Conservation (phyloP, 2,797 vertebrate genomes). For the Neomorphus geoffroyi region DNA sequence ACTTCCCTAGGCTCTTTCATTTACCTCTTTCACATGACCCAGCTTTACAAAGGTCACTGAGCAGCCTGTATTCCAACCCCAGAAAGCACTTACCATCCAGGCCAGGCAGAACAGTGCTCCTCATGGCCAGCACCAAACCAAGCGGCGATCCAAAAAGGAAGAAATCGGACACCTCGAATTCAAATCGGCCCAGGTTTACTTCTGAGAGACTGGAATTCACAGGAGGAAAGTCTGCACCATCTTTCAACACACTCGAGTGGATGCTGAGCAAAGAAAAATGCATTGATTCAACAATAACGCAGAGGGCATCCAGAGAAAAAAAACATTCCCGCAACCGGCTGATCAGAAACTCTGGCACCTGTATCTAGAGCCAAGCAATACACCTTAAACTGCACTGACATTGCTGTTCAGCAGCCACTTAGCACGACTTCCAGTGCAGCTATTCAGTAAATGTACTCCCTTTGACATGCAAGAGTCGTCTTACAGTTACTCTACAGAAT, state of each 20-base stretch:
- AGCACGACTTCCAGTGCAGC: background rate
- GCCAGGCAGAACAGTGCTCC: constrained; percentile 90
- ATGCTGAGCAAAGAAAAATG: constrained; percentile 66
- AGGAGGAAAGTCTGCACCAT: constrained; percentile 80
- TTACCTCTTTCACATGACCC: no score
- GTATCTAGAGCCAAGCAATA: background rate
- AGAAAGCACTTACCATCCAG: constrained; percentile 84
- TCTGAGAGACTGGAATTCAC: constrained; percentile 78
- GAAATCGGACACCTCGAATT: constrained; percentile 96
- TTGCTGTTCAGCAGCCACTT: background rate
- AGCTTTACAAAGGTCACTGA: no score
- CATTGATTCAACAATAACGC: background rate
- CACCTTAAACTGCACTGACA: background rate
- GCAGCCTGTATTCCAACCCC: background rate
- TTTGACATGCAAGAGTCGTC: background rate
- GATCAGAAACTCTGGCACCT: background rate
- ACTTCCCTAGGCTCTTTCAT: background rate
- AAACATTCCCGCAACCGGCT: background rate
- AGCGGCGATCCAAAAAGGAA: constrained; percentile 95
- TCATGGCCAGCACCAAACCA: constrained; percentile 96
- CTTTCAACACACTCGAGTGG: constrained; percentile 85
- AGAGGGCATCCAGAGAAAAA: background rate
- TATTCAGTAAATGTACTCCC: background rate
- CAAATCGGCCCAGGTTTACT: constrained; percentile 87
- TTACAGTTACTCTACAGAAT: background rate